A percentile compares a stretch with the other conserved stretches of the same genome.
Conservation (phyloP, 2,113 vertebrate species). For the Hippocampus guttulatus region DNA sequence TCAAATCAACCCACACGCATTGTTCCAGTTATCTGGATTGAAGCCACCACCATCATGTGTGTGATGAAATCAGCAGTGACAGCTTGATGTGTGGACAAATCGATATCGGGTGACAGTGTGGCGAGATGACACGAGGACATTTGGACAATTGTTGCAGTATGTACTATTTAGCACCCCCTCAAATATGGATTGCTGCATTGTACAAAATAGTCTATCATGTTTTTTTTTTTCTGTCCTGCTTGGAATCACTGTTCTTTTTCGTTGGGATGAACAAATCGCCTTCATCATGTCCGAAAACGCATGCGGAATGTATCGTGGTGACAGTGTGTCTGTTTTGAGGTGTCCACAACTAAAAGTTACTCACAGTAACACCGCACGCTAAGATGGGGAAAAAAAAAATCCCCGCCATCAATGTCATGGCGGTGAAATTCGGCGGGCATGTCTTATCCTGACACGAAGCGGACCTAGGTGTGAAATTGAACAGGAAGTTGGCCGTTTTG, state of each 20-base stretch:
- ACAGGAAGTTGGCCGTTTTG: no score
- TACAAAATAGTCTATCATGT: not conserved
- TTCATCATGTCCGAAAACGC: no score
- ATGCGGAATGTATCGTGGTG: no score
- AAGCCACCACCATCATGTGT: not conserved
- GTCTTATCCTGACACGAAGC: no score
- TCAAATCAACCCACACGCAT: not conserved
- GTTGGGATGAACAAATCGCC: no score
- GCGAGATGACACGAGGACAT: not conserved
- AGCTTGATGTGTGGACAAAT: not conserved
- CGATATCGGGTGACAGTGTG: not conserved
- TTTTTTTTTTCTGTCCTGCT: not conserved
- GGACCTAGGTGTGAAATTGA: no score
- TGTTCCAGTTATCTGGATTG: not conserved
- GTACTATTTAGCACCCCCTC: not conserved
- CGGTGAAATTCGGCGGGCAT: no score
- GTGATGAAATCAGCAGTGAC: slow-evolving; percentile 6
- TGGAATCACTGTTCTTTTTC: not conserved
- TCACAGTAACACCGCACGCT: no score
- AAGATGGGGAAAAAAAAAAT: no score
- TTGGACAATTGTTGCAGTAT: not conserved
- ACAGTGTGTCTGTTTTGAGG: no score
- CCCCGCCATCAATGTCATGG: no score
- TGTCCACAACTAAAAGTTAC: no score
- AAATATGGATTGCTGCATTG: not conserved